phyloP scores from a whole-genome alignment of 2,797 vertebrate species.

The Ctenosaura bakeri region DNA sequence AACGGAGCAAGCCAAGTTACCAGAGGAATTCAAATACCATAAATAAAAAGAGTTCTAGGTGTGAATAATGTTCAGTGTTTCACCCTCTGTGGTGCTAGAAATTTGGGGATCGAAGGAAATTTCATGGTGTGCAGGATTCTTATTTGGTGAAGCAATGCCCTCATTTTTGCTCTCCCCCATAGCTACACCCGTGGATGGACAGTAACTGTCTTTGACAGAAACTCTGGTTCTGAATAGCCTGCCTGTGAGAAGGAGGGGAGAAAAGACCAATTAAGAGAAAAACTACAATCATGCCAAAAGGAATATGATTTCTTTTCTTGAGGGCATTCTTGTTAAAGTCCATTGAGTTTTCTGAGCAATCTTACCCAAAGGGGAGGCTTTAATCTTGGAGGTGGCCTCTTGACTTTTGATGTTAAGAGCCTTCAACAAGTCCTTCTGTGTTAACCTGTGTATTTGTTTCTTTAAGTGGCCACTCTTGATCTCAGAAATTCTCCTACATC shows the following conservation, averaged over 20 bases:
- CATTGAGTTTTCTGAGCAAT: slow-evolving; percentile 38
- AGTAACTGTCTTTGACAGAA: background rate
- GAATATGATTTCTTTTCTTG: slow-evolving; percentile 46
- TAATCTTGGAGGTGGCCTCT: slow-evolving; percentile 71
- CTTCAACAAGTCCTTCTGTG: slow-evolving; percentile 64
- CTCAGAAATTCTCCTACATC: slow-evolving; percentile 64
- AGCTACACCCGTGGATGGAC: background rate
- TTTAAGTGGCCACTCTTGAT: slow-evolving; percentile 63
- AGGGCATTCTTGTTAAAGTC: slow-evolving; percentile 53
- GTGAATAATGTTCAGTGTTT: too few species aligned
- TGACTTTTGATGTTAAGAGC: slow-evolving; percentile 65
- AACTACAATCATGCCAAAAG: background rate
- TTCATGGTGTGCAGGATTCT: too few species aligned
- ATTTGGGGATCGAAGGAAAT: too few species aligned
- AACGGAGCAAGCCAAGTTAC: too few species aligned
- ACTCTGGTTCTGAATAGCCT: background rate
- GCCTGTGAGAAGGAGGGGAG: background rate
- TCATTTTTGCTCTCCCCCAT: too few species aligned
- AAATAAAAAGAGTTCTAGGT: too few species aligned
- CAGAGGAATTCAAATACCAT: too few species aligned
- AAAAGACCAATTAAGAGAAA: background rate
- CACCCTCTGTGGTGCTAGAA: too few species aligned
- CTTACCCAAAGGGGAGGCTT: slow-evolving; percentile 62
- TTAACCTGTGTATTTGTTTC: slow-evolving; percentile 65
- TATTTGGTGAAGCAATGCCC: too few species aligned